These are phyloP conservation scores for Beaufortia kweichowensis DNA, from an alignment of 2,113 vertebrate genomes.

Conservation along the genomic window DNA sequence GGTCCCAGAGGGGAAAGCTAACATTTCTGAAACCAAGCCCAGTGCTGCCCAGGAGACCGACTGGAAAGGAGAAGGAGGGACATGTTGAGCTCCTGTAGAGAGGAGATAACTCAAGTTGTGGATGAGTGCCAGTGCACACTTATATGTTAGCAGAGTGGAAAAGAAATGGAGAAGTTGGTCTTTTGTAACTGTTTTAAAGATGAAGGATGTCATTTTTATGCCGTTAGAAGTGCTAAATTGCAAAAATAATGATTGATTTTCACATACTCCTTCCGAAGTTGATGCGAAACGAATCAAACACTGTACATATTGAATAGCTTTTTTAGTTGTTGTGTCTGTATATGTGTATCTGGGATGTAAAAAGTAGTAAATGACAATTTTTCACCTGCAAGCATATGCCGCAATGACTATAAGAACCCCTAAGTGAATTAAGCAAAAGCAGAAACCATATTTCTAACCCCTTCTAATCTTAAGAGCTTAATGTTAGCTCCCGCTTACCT, in stretches of 20 bases:
- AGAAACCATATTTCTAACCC: not conserved
- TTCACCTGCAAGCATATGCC: no score
- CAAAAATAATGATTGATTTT: no score
- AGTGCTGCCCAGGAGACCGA: conserved; percentile 44
- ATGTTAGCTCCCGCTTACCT: conserved; percentile 14
- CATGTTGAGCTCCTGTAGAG: conserved; percentile 49
- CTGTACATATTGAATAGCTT: no score
- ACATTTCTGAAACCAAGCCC: conserved; percentile 47
- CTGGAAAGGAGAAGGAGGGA: conserved; percentile 26
- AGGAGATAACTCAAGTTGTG: conserved; percentile 49
- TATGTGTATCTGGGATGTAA: no score
- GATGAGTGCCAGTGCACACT: conserved; percentile 42
- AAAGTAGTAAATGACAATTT: no score
- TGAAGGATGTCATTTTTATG: not conserved
- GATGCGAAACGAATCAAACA: no score
- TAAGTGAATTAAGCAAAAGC: not conserved
- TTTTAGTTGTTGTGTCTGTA: no score
- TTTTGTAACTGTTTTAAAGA: not conserved
- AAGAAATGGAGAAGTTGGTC: not conserved
- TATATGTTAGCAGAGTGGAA: conserved; percentile 14
- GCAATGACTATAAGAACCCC: no score
- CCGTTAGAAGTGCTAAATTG: no score
- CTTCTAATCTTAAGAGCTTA: not conserved
- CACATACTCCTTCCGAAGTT: no score
- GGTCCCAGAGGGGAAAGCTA: conserved; percentile 50